These are phyloP conservation scores for Erebia epiphron DNA, from an alignment of 2,888 invertebrate species.

Conservation along the genomic window DNA sequence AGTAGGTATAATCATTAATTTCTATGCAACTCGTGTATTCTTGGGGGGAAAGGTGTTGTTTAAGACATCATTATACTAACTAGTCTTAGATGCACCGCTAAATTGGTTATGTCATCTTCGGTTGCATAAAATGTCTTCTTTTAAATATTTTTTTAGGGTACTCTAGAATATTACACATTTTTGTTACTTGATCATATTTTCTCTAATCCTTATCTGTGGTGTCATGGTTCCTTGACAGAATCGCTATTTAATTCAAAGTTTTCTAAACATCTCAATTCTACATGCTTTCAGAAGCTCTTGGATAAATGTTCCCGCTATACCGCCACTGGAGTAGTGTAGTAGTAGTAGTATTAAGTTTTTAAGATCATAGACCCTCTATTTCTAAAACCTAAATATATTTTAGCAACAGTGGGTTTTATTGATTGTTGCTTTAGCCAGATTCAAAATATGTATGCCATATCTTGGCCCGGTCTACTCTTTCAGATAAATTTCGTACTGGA, in stretches of 20 bases:
- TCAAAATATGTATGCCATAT: too few relatives aligned
- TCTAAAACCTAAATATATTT: too few relatives aligned
- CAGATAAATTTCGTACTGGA: too few relatives aligned
- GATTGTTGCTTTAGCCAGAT: too few relatives aligned
- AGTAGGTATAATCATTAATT: conserved; percentile 22
- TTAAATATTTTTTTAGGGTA: conserved; percentile 21
- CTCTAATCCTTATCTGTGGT: background rate
- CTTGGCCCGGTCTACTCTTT: too few relatives aligned
- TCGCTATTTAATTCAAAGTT: background rate
- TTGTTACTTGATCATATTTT: background rate
- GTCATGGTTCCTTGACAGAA: background rate
- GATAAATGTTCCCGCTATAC: too few relatives aligned
- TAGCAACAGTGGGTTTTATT: too few relatives aligned
- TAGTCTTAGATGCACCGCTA: conserved; percentile 13
- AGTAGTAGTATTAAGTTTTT: too few relatives aligned
- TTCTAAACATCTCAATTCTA: background rate
- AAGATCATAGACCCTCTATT: too few relatives aligned
- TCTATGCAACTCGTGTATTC: conserved; percentile 14
- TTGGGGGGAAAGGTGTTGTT: conserved; percentile 13
- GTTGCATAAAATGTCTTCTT: conserved; percentile 19
- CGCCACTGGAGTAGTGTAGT: too few relatives aligned
- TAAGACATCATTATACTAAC: conserved; percentile 19
- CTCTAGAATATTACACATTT: background rate
- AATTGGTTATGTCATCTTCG: conserved; percentile 22
- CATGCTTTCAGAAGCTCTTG: too few relatives aligned